phyloP scores from a whole-genome alignment of 2,113 vertebrate genomes.

The Rynchops niger region DNA sequence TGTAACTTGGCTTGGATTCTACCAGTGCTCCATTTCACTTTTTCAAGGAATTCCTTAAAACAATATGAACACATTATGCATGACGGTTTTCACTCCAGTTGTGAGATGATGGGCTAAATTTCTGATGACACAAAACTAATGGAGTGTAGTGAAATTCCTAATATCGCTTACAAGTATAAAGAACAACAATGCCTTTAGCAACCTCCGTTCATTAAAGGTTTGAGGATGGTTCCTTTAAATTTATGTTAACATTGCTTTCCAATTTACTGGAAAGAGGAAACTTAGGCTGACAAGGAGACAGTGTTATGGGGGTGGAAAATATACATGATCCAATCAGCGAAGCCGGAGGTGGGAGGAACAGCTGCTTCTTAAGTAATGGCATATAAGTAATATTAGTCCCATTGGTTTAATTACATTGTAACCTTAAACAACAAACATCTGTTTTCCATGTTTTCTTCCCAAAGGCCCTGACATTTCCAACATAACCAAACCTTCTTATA shows the following conservation, averaged over 20 bases:
- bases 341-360: not conserved
- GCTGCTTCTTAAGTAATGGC: conserved; percentile 38
- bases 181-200: not conserved
- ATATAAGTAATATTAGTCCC: conserved; percentile 34
- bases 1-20: not conserved
- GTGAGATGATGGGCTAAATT: not conserved
- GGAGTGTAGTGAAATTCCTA: not conserved
- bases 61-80: not conserved
- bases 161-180: not conserved
- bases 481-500: not conserved
- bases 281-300: not conserved
- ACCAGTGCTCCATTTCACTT: not conserved
- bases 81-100: not conserved
- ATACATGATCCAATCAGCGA: not conserved
- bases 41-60: not conserved
- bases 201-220: not conserved
- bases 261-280: not conserved
- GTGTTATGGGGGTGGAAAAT: not conserved
- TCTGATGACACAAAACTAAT: not conserved
- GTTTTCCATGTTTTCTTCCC: conserved; percentile 37
- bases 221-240: not conserved
- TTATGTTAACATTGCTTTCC: not conserved
- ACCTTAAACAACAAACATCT: conserved; percentile 64
- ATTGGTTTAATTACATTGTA: conserved; percentile 45
- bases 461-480: conserved; percentile 26